Evolutionary conservation across 2,797 vertebrate species (phyloP), one percentile per base, ranked within the genome.

Genomic region (Eutrigla gurnardus): DNA sequence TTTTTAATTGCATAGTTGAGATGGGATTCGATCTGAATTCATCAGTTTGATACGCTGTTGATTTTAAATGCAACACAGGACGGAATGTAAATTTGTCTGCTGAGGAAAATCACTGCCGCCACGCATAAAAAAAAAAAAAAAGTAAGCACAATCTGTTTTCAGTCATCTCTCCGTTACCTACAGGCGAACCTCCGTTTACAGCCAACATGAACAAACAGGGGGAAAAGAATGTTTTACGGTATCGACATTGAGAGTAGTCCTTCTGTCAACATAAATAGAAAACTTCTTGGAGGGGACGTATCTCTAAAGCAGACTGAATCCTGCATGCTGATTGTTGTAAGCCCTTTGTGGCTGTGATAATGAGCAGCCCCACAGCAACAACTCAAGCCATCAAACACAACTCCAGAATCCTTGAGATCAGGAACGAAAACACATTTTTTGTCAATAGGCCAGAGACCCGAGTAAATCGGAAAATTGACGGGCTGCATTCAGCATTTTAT

Each of bases 301-400:
- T 79, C 75, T 77, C 33, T 33, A 18, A 68, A 65, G 67, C 40
- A 49, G 66, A 47, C 65, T 39, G 39, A 74, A 73, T 82, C 47
- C 70, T 75, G 59, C 47, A 50, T 49, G 39, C 70, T 78, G 80
- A 83, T 80, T 80, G 83, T 77, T 77, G 43, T 69, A 82, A 89
- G 64, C 75, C 75, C 61, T 82, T 61, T 80, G 79, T 65, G 80
- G 67, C 78, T 11, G 57, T 70, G 84, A 82, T 88, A 82, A 86
- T 0, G 2, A 71, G 13, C 35, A 71, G 63, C 70, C 73, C 68
- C 57, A 69, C 46, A 85, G 40, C 75, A 75, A 61, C 70, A 67
- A 64, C 55, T 49, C 47, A 43, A 55, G 43, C 70, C 70, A 67
- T 78, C 65, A 81, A 45, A 76, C 49, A 37, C 70, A 72, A 57